Base-by-base conservation (phyloP, 2,797 vertebrate genomes). In the Antrozous pallidus region DNA sequence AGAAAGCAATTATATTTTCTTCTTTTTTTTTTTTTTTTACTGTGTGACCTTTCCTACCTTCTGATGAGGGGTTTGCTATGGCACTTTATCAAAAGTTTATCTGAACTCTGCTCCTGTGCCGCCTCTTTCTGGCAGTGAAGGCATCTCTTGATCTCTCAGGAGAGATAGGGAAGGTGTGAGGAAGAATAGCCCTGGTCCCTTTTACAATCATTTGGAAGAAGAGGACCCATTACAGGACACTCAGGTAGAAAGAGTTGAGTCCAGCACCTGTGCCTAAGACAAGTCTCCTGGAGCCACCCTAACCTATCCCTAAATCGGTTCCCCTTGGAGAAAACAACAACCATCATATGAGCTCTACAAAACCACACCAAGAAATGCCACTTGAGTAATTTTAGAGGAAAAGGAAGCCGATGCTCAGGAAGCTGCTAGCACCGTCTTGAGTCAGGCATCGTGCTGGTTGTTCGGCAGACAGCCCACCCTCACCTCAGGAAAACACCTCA, bases 1-100 rank as follows among this genome's bases (percentile, higher is more conserved):
- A 98, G 98, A 98, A 98, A 98, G 98, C 97, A 98, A 98, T 98
- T 98, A 97, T 98, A 98, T 98, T 98, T 98, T 98, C 98, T 98
- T 97, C 78, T 98, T 98, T 98, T 98, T 88, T 80, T 58, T 3
- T 79, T 79, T 97, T 96, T 94, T 98, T 96, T 92, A 79, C 97
- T 95, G 93, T 95, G 95, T 98, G 98, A 98, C 98, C 98, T 98
- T 98, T 98, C 98, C 80, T 96, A 96, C 96, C 97, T 98, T 97
- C 94, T 61, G 65, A 96, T 93, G 97, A 97, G 96, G 97, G 96
- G 95, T 36, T 93, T 97, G 97, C 96, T 86, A 80, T 90, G 83
- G 96, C 95, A 86, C 89, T 97, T 96, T 97, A 98, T 98, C 97
- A 98, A 95, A 97, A 97, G 93, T 98, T 97, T 97, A 96, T 96